Conservation (phyloP, 30 jellyfish, hydroid and myxozoan species). For the Hydractinia symbiolongicarpus region DNA sequence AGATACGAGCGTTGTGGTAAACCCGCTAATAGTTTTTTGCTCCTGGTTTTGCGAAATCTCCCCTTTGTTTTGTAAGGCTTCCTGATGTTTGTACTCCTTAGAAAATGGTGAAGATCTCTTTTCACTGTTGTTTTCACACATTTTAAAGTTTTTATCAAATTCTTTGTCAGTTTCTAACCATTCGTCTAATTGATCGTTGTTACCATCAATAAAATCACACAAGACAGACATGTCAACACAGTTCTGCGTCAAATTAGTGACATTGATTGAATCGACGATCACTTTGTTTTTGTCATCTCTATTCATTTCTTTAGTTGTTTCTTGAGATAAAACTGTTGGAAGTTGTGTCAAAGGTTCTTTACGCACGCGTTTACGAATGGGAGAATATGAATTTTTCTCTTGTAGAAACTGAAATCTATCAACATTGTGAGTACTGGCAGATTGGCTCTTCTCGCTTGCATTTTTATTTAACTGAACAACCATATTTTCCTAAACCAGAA, state of each 20-base stretch:
- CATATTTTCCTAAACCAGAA: too few species aligned
- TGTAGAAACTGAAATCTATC: too few species aligned
- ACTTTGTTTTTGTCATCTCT: not conserved
- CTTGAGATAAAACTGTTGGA: not conserved
- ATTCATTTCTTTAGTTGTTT: not conserved
- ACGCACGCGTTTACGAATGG: constrained; percentile 7
- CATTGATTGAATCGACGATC: not conserved
- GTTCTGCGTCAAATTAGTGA: not conserved
- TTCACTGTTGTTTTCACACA: not conserved
- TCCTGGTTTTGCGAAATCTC: not conserved
- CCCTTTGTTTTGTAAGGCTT: not conserved
- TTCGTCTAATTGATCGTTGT: not conserved
- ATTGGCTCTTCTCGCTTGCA: too few species aligned
- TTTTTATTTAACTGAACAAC: too few species aligned
- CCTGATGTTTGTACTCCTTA: not conserved
- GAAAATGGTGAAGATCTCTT: not conserved
- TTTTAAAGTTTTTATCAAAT: not conserved
- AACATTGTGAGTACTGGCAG: too few species aligned
- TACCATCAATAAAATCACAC: constrained; percentile 9
- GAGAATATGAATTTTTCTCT: not conserved
- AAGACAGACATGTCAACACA: not conserved
- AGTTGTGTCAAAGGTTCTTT: constrained; percentile 3
- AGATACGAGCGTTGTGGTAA: not conserved
- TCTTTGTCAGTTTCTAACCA: constrained; percentile 1
- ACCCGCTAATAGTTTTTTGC: not conserved